phyloP scores from a whole-genome alignment of 1,140 invertebrate genomes.

The Drosophila teissieri region DNA sequence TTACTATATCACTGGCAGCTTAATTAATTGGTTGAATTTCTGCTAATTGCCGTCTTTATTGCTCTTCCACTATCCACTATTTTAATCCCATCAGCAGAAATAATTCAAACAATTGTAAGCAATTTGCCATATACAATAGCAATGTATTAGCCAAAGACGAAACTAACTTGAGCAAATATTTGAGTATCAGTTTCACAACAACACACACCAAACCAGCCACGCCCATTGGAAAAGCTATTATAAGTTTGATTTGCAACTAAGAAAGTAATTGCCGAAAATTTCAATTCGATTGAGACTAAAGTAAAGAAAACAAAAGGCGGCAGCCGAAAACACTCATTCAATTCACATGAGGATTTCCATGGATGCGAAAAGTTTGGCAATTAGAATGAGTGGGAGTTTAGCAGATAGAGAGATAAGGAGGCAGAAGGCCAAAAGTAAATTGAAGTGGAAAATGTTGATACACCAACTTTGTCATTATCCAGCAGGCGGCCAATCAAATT shows the following conservation, averaged over 20 bases:
- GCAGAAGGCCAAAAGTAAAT: constrained; percentile 1
- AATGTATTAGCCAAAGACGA: constrained; percentile 24
- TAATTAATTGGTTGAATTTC: constrained; percentile 14
- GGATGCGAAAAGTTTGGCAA: constrained; percentile 67
- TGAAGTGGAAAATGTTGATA: constrained; percentile 39
- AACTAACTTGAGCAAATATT: constrained; percentile 50
- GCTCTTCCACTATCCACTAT: background rate
- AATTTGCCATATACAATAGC: constrained; percentile 4
- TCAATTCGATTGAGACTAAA: constrained; percentile 51
- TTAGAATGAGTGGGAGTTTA: constrained; percentile 38
- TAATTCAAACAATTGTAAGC: constrained; percentile 9
- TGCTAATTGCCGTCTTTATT: background rate
- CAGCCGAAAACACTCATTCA: constrained; percentile 14
- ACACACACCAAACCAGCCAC: constrained; percentile 11
- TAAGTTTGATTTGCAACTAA: constrained; percentile 61
- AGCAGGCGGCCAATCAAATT: constrained; percentile 17
- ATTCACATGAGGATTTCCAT: constrained; percentile 45
- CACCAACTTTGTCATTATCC: constrained; percentile 29
- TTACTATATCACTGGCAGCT: background rate
- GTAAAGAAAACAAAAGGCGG: constrained; percentile 59
- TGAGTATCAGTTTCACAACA: constrained; percentile 31
- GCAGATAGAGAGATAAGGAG: background rate
- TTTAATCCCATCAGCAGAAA: constrained; percentile 21
- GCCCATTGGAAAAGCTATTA: constrained; percentile 61
- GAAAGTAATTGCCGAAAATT: constrained; percentile 47